A percentile compares a stretch with the other conserved stretches of the same genome.
Conservation (phyloP, 2,113 vertebrate genomes). For the Zingel zingel region DNA sequence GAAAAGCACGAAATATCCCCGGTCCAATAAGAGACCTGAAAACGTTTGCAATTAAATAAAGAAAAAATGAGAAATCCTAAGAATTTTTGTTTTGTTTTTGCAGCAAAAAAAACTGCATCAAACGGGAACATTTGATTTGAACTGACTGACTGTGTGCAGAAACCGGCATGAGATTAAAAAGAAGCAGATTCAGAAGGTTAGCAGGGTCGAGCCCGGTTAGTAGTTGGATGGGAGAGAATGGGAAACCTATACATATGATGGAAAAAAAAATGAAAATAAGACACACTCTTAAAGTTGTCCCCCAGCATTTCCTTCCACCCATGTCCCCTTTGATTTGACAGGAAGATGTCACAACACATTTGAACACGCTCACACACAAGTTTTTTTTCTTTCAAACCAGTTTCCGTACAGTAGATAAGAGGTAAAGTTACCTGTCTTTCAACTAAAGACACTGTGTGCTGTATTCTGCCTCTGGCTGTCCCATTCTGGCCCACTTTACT, state of each 20-base stretch:
- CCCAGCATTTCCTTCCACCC: slow-evolving; percentile 33
- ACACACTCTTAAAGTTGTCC: slow-evolving; percentile 28
- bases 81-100: background rate
- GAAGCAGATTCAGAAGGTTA: background rate
- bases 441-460: slow-evolving; percentile 33
- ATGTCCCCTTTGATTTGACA: slow-evolving; percentile 56
- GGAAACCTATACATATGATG: background rate
- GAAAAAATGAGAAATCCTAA: background rate
- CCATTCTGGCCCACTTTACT: slow-evolving; percentile 54
- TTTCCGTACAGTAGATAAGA: slow-evolving; percentile 47
- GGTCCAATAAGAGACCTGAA: background rate
- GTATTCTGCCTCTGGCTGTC: slow-evolving; percentile 55
- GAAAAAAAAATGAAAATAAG: slow-evolving; percentile 14
- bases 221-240: background rate
- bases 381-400: slow-evolving; percentile 30
- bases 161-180: background rate
- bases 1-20: background rate
- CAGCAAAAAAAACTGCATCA: too few species aligned
- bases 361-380: slow-evolving; percentile 21
- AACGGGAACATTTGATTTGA: background rate
- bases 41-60: background rate
- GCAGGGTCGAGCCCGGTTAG: background rate
- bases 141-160: background rate
- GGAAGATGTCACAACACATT: slow-evolving; percentile 51
- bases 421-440: slow-evolving; percentile 51